phyloP scores from a whole-genome alignment of 2,888 invertebrate genomes.

The Cotesia congregata region DNA sequence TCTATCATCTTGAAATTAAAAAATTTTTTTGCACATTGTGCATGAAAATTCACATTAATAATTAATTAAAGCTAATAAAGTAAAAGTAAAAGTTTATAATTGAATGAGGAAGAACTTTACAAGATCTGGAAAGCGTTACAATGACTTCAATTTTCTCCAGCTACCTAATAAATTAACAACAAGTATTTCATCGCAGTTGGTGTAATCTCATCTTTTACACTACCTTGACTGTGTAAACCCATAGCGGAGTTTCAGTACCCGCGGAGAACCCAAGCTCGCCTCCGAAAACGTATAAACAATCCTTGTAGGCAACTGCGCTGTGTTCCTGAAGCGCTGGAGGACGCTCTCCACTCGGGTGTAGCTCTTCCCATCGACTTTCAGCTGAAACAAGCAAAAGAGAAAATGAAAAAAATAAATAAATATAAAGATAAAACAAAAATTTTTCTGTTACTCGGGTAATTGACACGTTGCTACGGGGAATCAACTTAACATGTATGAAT shows the following conservation, averaged over 20 bases:
- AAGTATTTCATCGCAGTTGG: neutral
- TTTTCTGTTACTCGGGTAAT: constrained; percentile 14
- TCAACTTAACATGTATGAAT: neutral
- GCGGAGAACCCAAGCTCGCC: constrained; percentile 86
- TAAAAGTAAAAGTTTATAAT: constrained; percentile 10
- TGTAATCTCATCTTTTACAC: constrained; percentile 34
- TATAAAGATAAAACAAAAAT: constrained; percentile 1
- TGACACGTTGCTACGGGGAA: constrained; percentile 2
- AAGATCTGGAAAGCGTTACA: constrained; percentile 21
- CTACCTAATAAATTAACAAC: neutral
- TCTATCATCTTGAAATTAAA: too few relatives aligned
- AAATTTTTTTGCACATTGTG: neutral
- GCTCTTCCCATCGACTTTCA: constrained; percentile 81
- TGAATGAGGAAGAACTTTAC: constrained; percentile 1
- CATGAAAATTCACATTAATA: neutral
- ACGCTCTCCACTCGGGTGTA: constrained; percentile 79
- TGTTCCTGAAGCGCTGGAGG: constrained; percentile 90
- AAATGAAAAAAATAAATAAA: neutral
- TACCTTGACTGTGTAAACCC: constrained; percentile 86
- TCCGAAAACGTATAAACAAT: constrained; percentile 86
- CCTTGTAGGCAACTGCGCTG: constrained; percentile 83
- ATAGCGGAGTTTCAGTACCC: constrained; percentile 85
- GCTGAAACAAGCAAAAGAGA: constrained; percentile 72
- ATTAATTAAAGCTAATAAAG: neutral
- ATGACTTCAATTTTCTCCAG: neutral